These are phyloP conservation scores for Buphagus erythrorhynchus DNA, from an alignment of 2,797 vertebrate species.

Conservation along the genomic window DNA sequence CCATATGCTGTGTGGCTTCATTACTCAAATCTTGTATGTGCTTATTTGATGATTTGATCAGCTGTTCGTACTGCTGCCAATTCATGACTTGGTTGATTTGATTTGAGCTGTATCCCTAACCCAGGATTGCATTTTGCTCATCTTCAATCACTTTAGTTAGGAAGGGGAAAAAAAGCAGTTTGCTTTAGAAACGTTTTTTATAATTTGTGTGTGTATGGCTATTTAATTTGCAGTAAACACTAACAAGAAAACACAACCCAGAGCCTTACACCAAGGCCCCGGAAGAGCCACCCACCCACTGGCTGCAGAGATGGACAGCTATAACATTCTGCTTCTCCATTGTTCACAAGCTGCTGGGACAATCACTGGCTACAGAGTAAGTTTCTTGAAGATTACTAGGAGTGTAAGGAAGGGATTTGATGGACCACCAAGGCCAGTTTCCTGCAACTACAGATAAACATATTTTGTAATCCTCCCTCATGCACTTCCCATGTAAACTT, in stretches of 20 bases:
- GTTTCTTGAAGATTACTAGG: not conserved
- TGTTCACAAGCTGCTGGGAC: not conserved
- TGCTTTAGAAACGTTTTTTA: not conserved
- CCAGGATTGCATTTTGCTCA: not conserved
- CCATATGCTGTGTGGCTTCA: not conserved
- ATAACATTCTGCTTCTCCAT: not conserved
- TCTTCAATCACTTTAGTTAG: not conserved
- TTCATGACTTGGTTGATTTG: not conserved
- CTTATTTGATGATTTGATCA: slow-evolving; percentile 8
- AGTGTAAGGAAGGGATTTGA: not conserved
- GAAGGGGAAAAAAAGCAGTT: not conserved
- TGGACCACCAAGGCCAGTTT: not conserved
- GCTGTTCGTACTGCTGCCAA: not conserved
- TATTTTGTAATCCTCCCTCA: not conserved
- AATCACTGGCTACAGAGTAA: not conserved
- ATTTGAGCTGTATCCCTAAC: not conserved
- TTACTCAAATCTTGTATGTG: not conserved
- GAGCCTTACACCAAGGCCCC: not conserved
- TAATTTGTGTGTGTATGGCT: not conserved
- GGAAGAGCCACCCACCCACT: not conserved
- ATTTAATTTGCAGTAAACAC: not conserved
- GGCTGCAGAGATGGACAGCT: not conserved
- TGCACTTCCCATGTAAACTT: not conserved
- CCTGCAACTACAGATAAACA: not conserved
- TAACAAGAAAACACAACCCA: not conserved